Percentiles rank a stretch among this genome's conserved stretches.
Evolutionary conservation across 2,888 invertebrate species (phyloP).

Genomic region (Steinernema carpocapsae): DNA sequence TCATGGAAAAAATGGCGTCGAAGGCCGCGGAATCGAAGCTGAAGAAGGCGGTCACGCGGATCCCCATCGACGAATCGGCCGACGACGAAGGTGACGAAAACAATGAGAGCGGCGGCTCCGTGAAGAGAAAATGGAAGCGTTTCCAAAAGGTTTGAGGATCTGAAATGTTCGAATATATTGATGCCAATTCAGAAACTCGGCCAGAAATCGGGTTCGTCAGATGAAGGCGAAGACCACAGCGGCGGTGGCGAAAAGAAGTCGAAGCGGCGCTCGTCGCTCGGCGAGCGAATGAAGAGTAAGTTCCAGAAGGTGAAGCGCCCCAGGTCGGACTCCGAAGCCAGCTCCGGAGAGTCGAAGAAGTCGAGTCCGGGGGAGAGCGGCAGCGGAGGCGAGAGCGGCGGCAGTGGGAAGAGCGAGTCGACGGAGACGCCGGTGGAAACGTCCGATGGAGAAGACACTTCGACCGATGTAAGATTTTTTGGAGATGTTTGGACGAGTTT

Average conservation of each 20-base stretch:
- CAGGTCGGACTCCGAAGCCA: not conserved
- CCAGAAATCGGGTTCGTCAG: not conserved
- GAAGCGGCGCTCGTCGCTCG: not conserved
- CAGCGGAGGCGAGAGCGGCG: not conserved
- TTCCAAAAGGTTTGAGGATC: not conserved
- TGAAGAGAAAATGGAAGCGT: not conserved
- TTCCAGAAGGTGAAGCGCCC: not conserved
- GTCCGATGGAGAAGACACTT: not conserved
- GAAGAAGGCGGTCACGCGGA: not conserved
- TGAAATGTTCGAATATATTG: not conserved
- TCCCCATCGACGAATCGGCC: not conserved
- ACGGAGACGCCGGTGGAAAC: conserved; percentile 5
- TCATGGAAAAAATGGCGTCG: not conserved
- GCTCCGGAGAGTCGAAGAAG: not conserved
- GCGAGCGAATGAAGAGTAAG: not conserved
- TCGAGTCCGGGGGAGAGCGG: not conserved
- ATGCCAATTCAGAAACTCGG: not conserved
- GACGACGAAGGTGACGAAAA: not conserved
- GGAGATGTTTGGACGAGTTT: no score
- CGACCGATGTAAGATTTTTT: not conserved
- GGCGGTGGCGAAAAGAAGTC: not conserved
- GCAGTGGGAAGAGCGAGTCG: not conserved
- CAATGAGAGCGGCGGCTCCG: not conserved
- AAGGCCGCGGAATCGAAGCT: not conserved
- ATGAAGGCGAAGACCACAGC: not conserved